Evolutionary conservation across 2,888 invertebrate genomes (phyloP).

Genomic region (Biston stratarius): DNA sequence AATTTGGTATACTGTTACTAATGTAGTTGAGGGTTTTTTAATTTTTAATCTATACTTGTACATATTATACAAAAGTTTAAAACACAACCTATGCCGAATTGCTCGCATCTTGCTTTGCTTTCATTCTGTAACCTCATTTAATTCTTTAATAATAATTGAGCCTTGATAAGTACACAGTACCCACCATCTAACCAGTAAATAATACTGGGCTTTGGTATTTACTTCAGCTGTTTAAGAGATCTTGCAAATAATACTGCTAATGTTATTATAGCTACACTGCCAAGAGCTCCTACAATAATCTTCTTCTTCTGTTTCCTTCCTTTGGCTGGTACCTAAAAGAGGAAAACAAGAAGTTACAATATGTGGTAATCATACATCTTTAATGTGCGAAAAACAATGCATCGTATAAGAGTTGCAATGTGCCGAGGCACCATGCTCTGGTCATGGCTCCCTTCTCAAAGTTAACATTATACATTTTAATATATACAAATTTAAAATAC

Average conservation of each 20-base stretch:
- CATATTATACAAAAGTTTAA: too few relatives aligned
- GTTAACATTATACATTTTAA: too few relatives aligned
- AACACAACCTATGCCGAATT: too few relatives aligned
- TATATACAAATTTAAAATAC: too few relatives aligned
- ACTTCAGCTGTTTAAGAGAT: slow-evolving; percentile 68
- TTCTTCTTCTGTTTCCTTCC: slow-evolving; percentile 66
- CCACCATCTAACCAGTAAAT: neutral
- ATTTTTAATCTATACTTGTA: too few relatives aligned
- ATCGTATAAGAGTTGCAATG: neutral
- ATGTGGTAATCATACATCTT: too few relatives aligned
- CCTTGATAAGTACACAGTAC: neutral
- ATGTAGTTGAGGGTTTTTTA: too few relatives aligned
- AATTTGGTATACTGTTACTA: too few relatives aligned
- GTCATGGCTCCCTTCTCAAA: too few relatives aligned
- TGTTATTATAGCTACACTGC: slow-evolving; percentile 67
- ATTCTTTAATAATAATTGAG: slow-evolving; percentile 4
- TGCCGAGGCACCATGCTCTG: too few relatives aligned
- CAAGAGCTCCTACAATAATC: slow-evolving; percentile 71
- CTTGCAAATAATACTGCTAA: slow-evolving; percentile 68
- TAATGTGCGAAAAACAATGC: neutral
- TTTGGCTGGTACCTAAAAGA: slow-evolving; percentile 56
- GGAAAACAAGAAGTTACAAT: slow-evolving; percentile 16
- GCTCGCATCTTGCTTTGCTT: neutral
- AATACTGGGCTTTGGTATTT: slow-evolving; percentile 5
- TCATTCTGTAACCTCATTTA: neutral